A percentile compares a stretch with the other conserved stretches of the same genome.
Evolutionary conservation across 2,888 invertebrate species (phyloP).

Genomic region (Heliconius sara): DNA sequence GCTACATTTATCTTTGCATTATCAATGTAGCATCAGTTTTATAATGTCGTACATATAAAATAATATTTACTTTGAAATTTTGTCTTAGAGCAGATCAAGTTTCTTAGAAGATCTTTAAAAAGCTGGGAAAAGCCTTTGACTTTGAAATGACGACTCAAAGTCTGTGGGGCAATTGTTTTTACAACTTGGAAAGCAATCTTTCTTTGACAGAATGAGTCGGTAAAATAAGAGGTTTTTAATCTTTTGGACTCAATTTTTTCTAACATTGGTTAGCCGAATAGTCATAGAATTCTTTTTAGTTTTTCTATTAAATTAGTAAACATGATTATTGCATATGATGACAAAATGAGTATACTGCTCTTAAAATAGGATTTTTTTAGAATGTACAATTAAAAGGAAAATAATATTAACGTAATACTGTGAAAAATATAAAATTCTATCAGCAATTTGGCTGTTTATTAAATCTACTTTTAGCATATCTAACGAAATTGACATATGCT

Average conservation of each 20-base stretch:
- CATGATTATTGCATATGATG: neutral
- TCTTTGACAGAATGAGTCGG: neutral
- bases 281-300: neutral
- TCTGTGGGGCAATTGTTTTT: conserved; percentile 2
- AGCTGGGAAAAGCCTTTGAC: neutral
- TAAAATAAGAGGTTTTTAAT: neutral
- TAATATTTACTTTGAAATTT: conserved; percentile 3
- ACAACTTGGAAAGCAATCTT: neutral
- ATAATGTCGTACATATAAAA: conserved; percentile 1
- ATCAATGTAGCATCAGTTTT: neutral
- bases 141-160: conserved; percentile 13
- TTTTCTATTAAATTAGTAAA: neutral
- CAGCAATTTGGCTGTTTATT: neutral
- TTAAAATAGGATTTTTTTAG: too few species aligned
- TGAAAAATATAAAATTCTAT: too few species aligned
- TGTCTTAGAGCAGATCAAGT: neutral
- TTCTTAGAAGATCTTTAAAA: conserved; percentile 2
- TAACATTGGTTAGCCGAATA: neutral
- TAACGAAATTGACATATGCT: conserved; percentile 20
- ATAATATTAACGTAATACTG: too few species aligned
- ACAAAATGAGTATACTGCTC: neutral
- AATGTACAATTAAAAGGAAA: too few species aligned
- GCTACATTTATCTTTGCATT: neutral
- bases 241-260: neutral
- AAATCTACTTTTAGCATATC: neutral